Base-by-base conservation (phyloP, 2,888 invertebrate genomes). In the Deilephila elpenor region DNA sequence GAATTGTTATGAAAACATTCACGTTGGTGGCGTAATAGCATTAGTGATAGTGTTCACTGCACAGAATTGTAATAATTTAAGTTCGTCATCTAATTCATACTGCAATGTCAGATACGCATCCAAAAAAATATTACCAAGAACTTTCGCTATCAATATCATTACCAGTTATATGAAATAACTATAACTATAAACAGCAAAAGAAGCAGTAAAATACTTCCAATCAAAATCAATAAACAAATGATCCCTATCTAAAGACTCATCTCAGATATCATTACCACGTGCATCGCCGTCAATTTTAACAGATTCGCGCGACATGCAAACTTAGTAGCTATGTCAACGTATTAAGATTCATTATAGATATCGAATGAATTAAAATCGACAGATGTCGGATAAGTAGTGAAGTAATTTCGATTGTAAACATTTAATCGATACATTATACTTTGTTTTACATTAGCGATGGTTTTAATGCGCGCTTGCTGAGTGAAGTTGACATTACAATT, bases 361-460 rank as follows among this genome's bases (percentile, higher is more conserved):
- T 51, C 67, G 44, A 29, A 44, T 67, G 25, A 67, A 67, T 67
- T 67, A 51, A 51, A 67, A 67, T 51, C 67, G 67, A 67, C 67
- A 67, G 67, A 67, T 67, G 67, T 67, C 25, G 20, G 51, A 67
- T 51, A 67, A 67, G 44, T 44, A 51, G 67, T 67, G 51, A 67
- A 67, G 67, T 25, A 67, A 67, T 67, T 67, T 51, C 67, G 67
- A 67, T 67, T 67, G 51, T 67, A 67, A 67, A 67, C 67, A 67
- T 67, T 64, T 67, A 51, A 67, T 67, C 67, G 67, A 67, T 67
- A 67, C 67, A 67, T 67, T 67, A 64, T 64, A 67, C 67, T 67
- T 67, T 67, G 67, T 67, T 14, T 51, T 67, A 67, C 67, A 67
- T 67, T 67, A 67, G 51, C 67, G 67, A 67, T 51, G 44, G 25